These are phyloP conservation scores for Leptodactylus fuscus DNA, from an alignment of 2,113 vertebrate species.

Conservation along the genomic window DNA sequence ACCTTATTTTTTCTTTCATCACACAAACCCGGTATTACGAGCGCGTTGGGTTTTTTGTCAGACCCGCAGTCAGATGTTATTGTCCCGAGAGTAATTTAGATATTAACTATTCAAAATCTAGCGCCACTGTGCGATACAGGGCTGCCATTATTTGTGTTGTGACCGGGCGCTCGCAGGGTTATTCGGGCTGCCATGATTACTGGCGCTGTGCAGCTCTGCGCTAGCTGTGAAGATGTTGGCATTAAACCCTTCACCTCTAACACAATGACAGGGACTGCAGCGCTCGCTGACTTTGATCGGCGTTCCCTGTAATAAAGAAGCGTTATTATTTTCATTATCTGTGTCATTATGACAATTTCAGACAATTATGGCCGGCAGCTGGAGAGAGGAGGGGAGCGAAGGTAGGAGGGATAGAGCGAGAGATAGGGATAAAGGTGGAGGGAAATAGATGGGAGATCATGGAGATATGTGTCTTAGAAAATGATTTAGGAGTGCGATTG, in stretches of 20 bases:
- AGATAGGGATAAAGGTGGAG: neutral
- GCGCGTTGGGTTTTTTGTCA: neutral
- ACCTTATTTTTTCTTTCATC: neutral
- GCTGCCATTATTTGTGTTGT: neutral
- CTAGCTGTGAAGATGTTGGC: slow-evolving; percentile 2
- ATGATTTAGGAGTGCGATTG: too few species aligned
- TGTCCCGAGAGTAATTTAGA: neutral
- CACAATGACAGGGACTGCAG: slow-evolving; percentile 27
- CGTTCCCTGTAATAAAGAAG: slow-evolving; percentile 52
- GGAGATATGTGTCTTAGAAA: too few species aligned
- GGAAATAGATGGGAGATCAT: neutral
- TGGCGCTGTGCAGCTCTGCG: neutral
- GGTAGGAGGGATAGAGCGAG: neutral
- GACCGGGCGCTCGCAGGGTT: neutral
- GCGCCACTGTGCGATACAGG: neutral
- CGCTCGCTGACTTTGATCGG: slow-evolving; percentile 23
- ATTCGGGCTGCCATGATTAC: neutral
- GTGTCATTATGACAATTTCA: slow-evolving; percentile 51
- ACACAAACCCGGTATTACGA: neutral
- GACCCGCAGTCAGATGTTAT: neutral
- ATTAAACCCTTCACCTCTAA: slow-evolving; percentile 45
- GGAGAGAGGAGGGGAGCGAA: neutral
- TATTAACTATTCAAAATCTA: neutral
- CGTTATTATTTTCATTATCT: slow-evolving; percentile 53
- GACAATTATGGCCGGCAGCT: slow-evolving; percentile 42